Percentiles rank a stretch among this genome's conserved stretches.
Conservation (phyloP, 2,888 invertebrate genomes). For the Pollenia angustigena region DNA sequence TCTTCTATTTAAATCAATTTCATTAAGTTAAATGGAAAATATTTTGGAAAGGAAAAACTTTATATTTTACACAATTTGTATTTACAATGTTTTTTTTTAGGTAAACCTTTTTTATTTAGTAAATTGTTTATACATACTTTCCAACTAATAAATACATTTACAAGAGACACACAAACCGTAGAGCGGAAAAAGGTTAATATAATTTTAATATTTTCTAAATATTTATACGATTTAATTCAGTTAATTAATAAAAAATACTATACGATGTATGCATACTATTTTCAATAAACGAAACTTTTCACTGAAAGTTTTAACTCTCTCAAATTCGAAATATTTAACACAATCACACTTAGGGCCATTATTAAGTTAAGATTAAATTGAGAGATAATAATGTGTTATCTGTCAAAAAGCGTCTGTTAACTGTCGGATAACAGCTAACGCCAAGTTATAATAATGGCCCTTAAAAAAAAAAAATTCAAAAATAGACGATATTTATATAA, state of each 20-base stretch:
- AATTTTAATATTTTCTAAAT: slow-evolving; percentile 59
- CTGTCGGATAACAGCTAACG: too few species aligned
- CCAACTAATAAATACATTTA: slow-evolving; percentile 22
- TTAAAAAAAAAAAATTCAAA: too few species aligned
- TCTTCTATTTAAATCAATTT: slow-evolving; percentile 23
- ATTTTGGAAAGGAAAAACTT: not conserved
- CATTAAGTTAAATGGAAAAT: slow-evolving; percentile 13
- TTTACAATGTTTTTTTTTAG: slow-evolving; percentile 22
- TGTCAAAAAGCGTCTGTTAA: too few species aligned
- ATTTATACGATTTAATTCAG: not conserved
- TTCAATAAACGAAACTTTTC: not conserved
- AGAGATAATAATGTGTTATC: too few species aligned
- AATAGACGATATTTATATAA: too few species aligned
- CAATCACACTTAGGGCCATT: too few species aligned
- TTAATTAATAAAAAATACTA: slow-evolving; percentile 41
- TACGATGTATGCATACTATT: slow-evolving; percentile 55
- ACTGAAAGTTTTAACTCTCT: too few species aligned
- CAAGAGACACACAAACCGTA: slow-evolving; percentile 74
- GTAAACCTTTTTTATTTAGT: slow-evolving; percentile 19
- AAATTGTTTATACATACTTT: slow-evolving; percentile 1
- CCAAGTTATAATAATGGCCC: too few species aligned
- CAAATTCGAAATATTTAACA: too few species aligned
- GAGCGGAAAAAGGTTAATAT: slow-evolving; percentile 77
- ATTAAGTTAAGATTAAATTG: too few species aligned
- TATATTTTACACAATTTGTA: not conserved